phyloP scores from a whole-genome alignment of 2,888 invertebrate genomes.

The Cacoxenus indagator region DNA sequence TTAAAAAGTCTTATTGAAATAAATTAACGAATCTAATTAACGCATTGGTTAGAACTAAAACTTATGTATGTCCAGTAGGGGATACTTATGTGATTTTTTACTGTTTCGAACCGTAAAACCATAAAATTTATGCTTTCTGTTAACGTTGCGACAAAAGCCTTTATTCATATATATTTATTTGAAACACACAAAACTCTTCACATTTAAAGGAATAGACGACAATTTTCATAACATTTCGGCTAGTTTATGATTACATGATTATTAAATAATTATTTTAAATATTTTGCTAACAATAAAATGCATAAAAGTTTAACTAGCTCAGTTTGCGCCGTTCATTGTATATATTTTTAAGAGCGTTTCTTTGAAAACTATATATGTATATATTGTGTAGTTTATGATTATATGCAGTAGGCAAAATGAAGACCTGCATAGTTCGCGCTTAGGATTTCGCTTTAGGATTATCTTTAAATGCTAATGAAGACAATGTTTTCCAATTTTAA shows the following conservation, averaged over 20 bases:
- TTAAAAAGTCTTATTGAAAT: too few relatives aligned
- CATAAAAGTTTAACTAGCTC: constrained; percentile 3
- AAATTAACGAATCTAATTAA: too few relatives aligned
- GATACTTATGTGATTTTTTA: too few relatives aligned
- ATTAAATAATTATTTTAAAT: background rate
- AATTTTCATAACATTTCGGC: background rate
- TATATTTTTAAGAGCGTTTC: background rate
- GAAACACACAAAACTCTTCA: background rate
- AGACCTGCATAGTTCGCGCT: constrained; percentile 3
- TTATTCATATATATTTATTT: background rate
- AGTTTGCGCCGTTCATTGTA: background rate
- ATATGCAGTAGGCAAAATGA: background rate
- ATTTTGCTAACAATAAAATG: background rate
- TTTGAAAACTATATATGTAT: background rate
- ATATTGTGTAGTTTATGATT: background rate
- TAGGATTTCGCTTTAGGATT: background rate
- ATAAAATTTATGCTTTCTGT: background rate
- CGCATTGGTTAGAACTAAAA: too few relatives aligned
- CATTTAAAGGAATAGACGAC: background rate
- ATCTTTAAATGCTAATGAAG: constrained; percentile 13
- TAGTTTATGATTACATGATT: too few relatives aligned
- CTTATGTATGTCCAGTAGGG: too few relatives aligned
- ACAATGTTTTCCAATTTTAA: background rate
- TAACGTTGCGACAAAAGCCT: too few relatives aligned
- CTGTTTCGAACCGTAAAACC: too few relatives aligned